Evolutionary conservation across 2,797 vertebrate genomes (phyloP).

Genomic region (Falco berigora): DNA sequence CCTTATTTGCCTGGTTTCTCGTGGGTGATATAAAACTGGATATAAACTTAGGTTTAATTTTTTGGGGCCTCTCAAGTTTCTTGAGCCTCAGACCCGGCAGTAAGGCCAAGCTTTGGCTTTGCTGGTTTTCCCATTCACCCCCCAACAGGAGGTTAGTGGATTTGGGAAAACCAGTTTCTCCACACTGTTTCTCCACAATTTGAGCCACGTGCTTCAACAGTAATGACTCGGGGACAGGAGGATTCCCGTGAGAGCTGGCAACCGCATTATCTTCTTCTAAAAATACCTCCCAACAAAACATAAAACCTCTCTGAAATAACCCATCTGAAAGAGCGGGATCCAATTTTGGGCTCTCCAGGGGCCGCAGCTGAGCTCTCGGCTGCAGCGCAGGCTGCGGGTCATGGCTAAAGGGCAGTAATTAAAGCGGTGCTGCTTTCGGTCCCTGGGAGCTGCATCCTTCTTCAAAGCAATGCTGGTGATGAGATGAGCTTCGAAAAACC

Average conservation of each 20-base stretch:
- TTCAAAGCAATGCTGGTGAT: rapidly evolving
- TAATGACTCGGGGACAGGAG: neutral
- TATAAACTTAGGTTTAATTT: neutral
- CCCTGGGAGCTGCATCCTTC: rapidly evolving
- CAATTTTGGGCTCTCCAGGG: rapidly evolving
- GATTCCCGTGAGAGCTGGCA: neutral
- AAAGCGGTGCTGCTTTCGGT: neutral
- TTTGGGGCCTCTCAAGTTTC: neutral
- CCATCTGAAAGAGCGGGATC: neutral
- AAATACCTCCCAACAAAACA: neutral
- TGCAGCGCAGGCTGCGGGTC: neutral
- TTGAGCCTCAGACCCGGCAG: neutral
- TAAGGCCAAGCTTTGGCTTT: neutral
- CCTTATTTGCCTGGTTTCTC: neutral
- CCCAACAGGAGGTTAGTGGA: neutral
- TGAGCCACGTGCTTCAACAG: neutral
- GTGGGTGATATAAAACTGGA: neutral
- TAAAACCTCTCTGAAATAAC: neutral
- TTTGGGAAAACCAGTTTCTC: neutral
- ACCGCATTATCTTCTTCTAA: neutral
- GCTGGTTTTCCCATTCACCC: neutral
- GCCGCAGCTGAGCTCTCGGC: neutral
- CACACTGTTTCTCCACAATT: rapidly evolving
- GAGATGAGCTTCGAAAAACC: neutral
- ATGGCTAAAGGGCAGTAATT: neutral